These are phyloP conservation scores for Trichogramma pretiosum DNA, from an alignment of 1,140 invertebrate genomes.

Conservation along the genomic window DNA sequence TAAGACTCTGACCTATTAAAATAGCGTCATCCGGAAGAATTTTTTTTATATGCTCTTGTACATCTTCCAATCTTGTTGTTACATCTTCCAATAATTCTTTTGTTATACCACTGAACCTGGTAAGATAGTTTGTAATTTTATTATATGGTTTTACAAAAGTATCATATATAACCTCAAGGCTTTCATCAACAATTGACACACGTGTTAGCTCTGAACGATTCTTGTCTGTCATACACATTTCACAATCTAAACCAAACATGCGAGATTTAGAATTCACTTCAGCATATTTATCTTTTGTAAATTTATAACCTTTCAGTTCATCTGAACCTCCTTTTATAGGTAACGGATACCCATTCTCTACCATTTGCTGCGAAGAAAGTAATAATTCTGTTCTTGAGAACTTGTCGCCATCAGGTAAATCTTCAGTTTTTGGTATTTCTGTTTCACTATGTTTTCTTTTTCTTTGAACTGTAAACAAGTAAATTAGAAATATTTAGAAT, in stretches of 20 bases:
- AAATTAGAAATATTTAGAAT: no score
- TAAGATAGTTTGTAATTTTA: constrained; percentile 79
- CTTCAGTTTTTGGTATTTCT: no score
- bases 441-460: no score
- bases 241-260: constrained; percentile 88
- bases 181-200: constrained; percentile 79
- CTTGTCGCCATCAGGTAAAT: constrained; percentile 53
- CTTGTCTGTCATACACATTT: constrained; percentile 79
- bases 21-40: constrained; percentile 82
- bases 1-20: constrained; percentile 86
- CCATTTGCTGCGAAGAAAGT: constrained; percentile 71
- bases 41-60: constrained; percentile 63
- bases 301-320: constrained; percentile 48
- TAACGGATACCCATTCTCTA: constrained; percentile 80
- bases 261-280: constrained; percentile 70
- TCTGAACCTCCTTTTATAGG: constrained; percentile 57
- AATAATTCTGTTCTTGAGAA: constrained; percentile 72
- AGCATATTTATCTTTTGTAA: constrained; percentile 68
- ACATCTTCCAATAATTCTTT: constrained; percentile 62
- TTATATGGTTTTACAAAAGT: constrained; percentile 77
- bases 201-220: constrained; percentile 71
- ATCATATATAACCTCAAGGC: constrained; percentile 67
- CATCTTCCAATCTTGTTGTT: constrained; percentile 67
- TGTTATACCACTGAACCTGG: constrained; percentile 78
- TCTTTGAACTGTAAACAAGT: no score